Evolutionary conservation across 2,888 invertebrate genomes (phyloP).

Genomic region (Sesia apiformis): DNA sequence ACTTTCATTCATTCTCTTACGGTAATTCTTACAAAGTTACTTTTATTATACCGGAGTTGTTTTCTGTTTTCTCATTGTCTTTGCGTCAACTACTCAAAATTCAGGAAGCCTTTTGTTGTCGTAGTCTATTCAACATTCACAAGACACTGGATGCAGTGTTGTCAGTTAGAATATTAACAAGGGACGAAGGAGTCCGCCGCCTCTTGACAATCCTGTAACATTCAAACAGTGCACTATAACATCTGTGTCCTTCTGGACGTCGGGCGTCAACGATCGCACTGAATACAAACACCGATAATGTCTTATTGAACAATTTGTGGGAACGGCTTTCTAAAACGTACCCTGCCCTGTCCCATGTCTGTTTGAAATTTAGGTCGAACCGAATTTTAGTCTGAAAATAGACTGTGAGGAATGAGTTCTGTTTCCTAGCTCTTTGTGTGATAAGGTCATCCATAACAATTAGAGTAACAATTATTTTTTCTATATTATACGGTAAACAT

Average conservation of each 20-base stretch:
- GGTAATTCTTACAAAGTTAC: too few species aligned
- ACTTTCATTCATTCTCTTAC: too few species aligned
- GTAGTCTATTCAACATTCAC: constrained; percentile 52
- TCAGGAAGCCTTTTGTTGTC: constrained; percentile 55
- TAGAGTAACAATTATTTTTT: not conserved
- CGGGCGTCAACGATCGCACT: not conserved
- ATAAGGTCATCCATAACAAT: too few species aligned
- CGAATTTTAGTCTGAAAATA: too few species aligned
- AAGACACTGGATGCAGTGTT: constrained; percentile 48
- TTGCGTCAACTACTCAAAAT: constrained; percentile 48
- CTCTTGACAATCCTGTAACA: constrained; percentile 40
- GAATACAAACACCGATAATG: constrained; percentile 3
- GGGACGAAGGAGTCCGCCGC: constrained; percentile 35
- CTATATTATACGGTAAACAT: too few species aligned
- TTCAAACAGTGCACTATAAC: constrained; percentile 11
- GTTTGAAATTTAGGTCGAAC: too few species aligned
- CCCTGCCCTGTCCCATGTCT: too few species aligned
- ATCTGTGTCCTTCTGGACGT: not conserved
- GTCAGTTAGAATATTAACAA: constrained; percentile 59
- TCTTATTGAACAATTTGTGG: constrained; percentile 5
- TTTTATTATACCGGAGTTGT: constrained; percentile 11
- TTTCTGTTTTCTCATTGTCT: constrained; percentile 27
- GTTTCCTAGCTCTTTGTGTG: too few species aligned
- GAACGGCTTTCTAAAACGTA: not conserved
- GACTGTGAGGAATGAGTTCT: too few species aligned